Evolutionary conservation across 2,113 vertebrate species (phyloP).

Genomic region (Rostratula benghalensis): DNA sequence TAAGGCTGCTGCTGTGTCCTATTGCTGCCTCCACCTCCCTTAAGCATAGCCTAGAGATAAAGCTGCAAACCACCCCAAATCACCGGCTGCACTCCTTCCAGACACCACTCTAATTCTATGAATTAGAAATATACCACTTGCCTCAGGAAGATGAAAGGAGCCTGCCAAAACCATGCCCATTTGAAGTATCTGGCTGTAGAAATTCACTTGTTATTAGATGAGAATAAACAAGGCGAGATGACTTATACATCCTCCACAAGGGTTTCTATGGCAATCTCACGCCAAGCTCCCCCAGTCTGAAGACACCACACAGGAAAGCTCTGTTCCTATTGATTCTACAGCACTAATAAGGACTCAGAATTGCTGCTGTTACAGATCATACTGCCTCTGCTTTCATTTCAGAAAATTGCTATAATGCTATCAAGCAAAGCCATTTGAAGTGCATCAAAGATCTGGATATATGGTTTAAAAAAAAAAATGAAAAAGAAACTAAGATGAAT

Average conservation of each 20-base stretch:
- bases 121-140: not conserved
- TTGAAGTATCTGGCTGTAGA: slow-evolving; percentile 12
- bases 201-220: slow-evolving; percentile 32
- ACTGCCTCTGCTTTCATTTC: not conserved
- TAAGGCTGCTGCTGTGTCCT: rapidly evolving
- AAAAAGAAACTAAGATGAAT: not conserved
- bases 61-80: not conserved
- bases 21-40: not conserved
- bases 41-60: not conserved
- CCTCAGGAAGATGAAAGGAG: not conserved
- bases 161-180: slow-evolving; percentile 15
- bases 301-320: not conserved
- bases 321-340: slow-evolving; percentile 29
- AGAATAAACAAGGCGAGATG: not conserved
- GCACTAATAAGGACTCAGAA: not conserved
- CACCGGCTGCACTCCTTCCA: not conserved
- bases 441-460: not conserved
- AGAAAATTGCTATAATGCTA: not conserved
- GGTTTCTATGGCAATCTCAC: slow-evolving; percentile 65
- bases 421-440: not conserved
- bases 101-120: not conserved
- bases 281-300: not conserved
- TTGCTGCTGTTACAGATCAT: not conserved
- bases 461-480: not conserved
- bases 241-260: not conserved